Evolutionary conservation across 2,797 vertebrate genomes (phyloP).

Genomic region (Propithecus perrieri): DNA sequence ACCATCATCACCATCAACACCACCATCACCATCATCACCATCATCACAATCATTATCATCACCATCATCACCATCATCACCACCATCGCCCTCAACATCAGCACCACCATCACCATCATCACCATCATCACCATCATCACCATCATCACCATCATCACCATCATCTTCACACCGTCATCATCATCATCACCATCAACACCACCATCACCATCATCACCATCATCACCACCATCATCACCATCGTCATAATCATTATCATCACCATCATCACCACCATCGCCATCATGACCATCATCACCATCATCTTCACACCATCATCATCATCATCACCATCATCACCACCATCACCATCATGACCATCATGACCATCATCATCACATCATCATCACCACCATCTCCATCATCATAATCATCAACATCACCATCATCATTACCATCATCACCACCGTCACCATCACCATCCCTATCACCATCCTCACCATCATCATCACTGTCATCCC

Average conservation of each 20-base stretch:
- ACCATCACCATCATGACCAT: accelerated
- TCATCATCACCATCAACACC: accelerated
- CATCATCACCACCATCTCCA: accelerated
- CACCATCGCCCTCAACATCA: accelerated
- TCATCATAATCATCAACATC: accelerated
- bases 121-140: accelerated
- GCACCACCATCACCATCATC: accelerated
- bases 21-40: accelerated
- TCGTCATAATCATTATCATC: accelerated
- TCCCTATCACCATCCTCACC: accelerated
- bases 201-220: accelerated
- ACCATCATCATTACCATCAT: accelerated
- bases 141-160: accelerated
- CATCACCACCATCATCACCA: accelerated
- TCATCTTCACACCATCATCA: accelerated
- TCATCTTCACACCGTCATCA: accelerated
- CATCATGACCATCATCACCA: accelerated
- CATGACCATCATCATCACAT: accelerated
- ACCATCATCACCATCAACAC: accelerated
- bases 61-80: accelerated
- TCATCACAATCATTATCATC: accelerated
- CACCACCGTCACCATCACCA: accelerated
- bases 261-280: accelerated
- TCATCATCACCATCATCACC: accelerated
- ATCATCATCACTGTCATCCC: accelerated